Evolutionary conservation across 1,140 invertebrate genomes (phyloP), one percentile per base, ranked within the genome.

Genomic region (Tetranychus urticae): DNA sequence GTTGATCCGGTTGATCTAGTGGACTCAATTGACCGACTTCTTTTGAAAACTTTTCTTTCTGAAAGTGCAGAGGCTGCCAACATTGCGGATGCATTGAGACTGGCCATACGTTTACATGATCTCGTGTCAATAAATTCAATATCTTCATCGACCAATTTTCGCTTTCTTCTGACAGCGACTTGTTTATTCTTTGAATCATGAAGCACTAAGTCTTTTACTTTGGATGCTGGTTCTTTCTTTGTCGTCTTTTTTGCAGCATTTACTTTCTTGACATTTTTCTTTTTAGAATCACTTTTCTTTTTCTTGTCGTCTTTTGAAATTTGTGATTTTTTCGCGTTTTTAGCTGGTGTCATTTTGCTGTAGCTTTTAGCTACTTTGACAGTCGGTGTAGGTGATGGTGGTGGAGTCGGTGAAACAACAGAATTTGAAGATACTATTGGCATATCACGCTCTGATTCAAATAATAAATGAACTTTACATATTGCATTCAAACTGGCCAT

Each of bases 391-490:
- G 12, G 46, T 14, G 46, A 47, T 47, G 46, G 46, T 14, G 46
- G 23, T 3, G 46, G 23, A n/a, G 46, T 23, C 23, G 23, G 23
- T 23, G 23, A 23, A 23, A 23, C 23, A 23, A 23, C 23, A 23
- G 23, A 47, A 2, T 12, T 8, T 47, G 46, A 47, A 47, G 46
- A 47, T 47, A n/a, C 46, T n/a, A 47, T n/a, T 47, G 3, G 2
- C 13, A 14, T 3, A 47, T 47, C 46, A 47, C 59, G 56, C 61
- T 89, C 86, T 69, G 89, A 88, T 71, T 90, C 87, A 66, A 88
- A 89, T 13, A 90, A 75, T 69, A 86, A 88, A 70, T 89, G 86
- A 39, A 90, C 86, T 76, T 90, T 89, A n/a, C 86, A 86, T 66
- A 85, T 71, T 0, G 87, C 87, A 71, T 91, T 91, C 23, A 91